Percentiles rank a stretch among this genome's conserved stretches.
These are phyloP conservation scores for Malachius bipustulatus DNA, from an alignment of 2,888 invertebrate genomes.

Conservation along the genomic window DNA sequence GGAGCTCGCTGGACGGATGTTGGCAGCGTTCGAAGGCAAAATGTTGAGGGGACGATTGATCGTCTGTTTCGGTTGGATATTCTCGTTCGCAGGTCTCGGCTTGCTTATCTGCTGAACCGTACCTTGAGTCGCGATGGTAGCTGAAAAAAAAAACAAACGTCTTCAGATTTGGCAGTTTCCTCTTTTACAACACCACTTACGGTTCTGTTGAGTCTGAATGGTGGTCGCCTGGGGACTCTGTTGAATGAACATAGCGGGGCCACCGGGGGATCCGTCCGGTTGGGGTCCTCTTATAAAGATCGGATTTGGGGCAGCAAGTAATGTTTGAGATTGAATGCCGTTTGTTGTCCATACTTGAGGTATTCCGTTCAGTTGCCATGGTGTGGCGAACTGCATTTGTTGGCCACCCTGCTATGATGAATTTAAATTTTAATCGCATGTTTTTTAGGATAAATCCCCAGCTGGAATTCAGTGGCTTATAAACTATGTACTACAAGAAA, in stretches of 20 bases:
- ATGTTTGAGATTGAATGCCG: constrained; percentile 55
- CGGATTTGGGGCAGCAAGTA: constrained; percentile 64
- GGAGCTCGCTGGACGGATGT: constrained; percentile 65
- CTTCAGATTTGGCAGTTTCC: background rate
- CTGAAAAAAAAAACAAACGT: constrained; percentile 20
- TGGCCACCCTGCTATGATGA: constrained; percentile 45
- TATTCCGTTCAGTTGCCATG: constrained; percentile 55
- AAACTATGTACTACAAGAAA: too few relatives aligned
- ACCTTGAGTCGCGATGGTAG: constrained; percentile 36
- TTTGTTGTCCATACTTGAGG: constrained; percentile 66
- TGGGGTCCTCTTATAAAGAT: constrained; percentile 75
- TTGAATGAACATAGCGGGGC: constrained; percentile 70
- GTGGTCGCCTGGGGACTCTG: constrained; percentile 57
- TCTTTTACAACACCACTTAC: constrained; percentile 37
- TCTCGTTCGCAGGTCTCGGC: constrained; percentile 41
- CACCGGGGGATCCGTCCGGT: constrained; percentile 53
- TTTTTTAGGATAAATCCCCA: too few relatives aligned
- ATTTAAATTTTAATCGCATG: constrained; percentile 11
- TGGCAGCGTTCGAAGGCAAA: constrained; percentile 41
- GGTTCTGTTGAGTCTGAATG: constrained; percentile 54
- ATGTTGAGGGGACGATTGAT: constrained; percentile 36
- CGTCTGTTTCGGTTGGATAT: constrained; percentile 41
- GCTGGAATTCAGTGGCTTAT: too few relatives aligned
- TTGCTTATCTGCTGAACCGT: constrained; percentile 40
- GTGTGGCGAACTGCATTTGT: constrained; percentile 64